phyloP scores from a whole-genome alignment of 1,140 invertebrate genomes.

The Drosophila persimilis region DNA sequence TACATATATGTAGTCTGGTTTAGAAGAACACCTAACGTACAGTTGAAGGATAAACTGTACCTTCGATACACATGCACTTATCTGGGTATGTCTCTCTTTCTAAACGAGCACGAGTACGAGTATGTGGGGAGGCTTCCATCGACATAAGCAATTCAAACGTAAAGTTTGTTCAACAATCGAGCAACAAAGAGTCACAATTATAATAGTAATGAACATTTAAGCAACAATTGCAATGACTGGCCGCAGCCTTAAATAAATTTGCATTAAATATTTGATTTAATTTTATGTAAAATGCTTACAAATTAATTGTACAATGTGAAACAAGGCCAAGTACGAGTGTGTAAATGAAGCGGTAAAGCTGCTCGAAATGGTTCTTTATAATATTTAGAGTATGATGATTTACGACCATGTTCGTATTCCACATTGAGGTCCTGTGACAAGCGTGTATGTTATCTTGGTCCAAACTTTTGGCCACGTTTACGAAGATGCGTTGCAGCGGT shows the following conservation, averaged over 20 bases:
- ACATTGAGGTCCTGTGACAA: slow-evolving; percentile 6
- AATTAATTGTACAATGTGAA: slow-evolving; percentile 78
- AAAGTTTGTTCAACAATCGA: slow-evolving; percentile 63
- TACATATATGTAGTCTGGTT: slow-evolving; percentile 59
- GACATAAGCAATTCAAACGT: slow-evolving; percentile 31
- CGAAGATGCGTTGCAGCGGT: slow-evolving; percentile 23
- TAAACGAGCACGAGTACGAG: slow-evolving; percentile 8
- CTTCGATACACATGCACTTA: slow-evolving; percentile 24
- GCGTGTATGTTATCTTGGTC: slow-evolving; percentile 31
- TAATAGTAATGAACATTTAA: slow-evolving; percentile 71
- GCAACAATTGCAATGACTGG: slow-evolving; percentile 57
- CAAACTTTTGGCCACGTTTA: slow-evolving; percentile 31
- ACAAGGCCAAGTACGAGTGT: slow-evolving; percentile 61
- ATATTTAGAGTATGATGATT: slow-evolving; percentile 5
- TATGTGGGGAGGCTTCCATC: slow-evolving; percentile 33
- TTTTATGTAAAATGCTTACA: slow-evolving; percentile 70
- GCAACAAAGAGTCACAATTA: slow-evolving; percentile 75
- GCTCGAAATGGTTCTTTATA: slow-evolving; percentile 30
- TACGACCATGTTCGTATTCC: slow-evolving; percentile 19
- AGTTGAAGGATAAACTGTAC: slow-evolving; percentile 38
- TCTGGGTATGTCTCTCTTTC: slow-evolving; percentile 6
- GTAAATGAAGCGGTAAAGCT: slow-evolving; percentile 41
- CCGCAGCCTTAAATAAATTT: slow-evolving; percentile 65
- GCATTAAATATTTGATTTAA: slow-evolving; percentile 76
- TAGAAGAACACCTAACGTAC: slow-evolving; percentile 73